Base-by-base conservation (phyloP, 92 coral and sea anemone genomes). In the Virgularia gustaviana region DNA sequence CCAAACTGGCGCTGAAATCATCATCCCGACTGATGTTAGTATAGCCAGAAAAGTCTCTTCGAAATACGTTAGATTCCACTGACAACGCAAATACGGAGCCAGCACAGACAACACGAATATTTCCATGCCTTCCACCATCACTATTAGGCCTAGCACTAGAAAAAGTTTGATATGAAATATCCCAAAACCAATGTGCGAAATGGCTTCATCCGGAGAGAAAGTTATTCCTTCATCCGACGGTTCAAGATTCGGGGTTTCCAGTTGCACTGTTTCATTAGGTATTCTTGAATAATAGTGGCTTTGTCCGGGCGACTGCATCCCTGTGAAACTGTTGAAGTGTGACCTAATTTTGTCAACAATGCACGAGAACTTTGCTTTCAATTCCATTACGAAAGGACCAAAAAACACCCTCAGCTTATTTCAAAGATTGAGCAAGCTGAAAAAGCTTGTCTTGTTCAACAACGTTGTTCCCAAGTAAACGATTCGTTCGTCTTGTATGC, bases 51-150 rank as follows among this genome's bases (percentile, higher is more conserved):
- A 65, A 8, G 88, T 83, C 55, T 73, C 85, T 33, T 84, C 81
- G 37, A 47, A 47, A 8, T 67, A 65, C 23, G 49, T 63, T 42
- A 84, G 68, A 61, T 59, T 66, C 88, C 88, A 84, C 39, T 79
- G 53, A 55, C 88, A 84, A 24, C 78, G 77, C 30, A 84, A 60
- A 38, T 82, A 72, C 38, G 88, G 85, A 16, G 81, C 81, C 36
- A 84, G 55, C 25, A 84, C 77, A 10, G 88, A 68, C 73, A 84
- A 61, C 42, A 84, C 52, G 70, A 79, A 72, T 23, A 84, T 78
- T 72, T 84, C 88, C 82, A 84, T 49, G 51, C 85, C 78, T 53
- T 84, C 88, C 1, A 79, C 83, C 85, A 84, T 79, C 88, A 77
- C 49, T 10, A 55, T 44, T 49, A 62, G 70, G 9, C 85, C 85